Evolutionary conservation across 2,888 invertebrate species (phyloP).

Genomic region (Micoletzkya japonica): DNA sequence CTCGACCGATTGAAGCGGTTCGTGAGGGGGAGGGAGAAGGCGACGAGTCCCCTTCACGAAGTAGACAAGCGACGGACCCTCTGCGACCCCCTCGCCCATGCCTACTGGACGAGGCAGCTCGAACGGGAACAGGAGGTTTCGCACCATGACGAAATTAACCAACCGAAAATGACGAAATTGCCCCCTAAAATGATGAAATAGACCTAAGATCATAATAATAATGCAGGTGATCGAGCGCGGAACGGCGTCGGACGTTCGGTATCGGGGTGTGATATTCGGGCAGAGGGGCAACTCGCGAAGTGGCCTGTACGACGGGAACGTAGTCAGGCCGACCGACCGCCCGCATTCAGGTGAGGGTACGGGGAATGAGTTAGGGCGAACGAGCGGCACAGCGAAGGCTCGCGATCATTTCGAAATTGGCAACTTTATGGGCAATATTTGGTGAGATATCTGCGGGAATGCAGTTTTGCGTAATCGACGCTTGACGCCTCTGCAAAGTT

Average conservation of each 20-base stretch:
- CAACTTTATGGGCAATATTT: no score
- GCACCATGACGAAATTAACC: not conserved
- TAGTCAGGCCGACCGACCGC: conserved; percentile 34
- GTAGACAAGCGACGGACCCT: no score
- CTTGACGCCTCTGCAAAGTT: no score
- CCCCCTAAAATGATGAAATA: not conserved
- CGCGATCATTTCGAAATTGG: no score
- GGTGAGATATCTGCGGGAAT: no score
- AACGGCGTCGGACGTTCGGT: conserved; percentile 45
- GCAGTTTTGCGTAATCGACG: no score
- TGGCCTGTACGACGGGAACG: conserved; percentile 65
- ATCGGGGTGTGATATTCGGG: conserved; percentile 65
- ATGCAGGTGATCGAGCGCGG: conserved; percentile 37
- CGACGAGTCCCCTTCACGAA: no score
- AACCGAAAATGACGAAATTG: not conserved
- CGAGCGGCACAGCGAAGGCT: no score
- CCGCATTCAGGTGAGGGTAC: not conserved
- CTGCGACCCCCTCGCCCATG: no score
- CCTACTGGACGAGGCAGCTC: not conserved
- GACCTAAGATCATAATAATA: no score
- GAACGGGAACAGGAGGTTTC: not conserved
- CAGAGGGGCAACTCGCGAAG: conserved; percentile 65
- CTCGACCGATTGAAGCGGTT: not conserved
- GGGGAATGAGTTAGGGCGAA: no score
- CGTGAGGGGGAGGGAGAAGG: not conserved